Conservation (phyloP, 1,140 invertebrate species). For the Leptinotarsa defecta region DNA sequence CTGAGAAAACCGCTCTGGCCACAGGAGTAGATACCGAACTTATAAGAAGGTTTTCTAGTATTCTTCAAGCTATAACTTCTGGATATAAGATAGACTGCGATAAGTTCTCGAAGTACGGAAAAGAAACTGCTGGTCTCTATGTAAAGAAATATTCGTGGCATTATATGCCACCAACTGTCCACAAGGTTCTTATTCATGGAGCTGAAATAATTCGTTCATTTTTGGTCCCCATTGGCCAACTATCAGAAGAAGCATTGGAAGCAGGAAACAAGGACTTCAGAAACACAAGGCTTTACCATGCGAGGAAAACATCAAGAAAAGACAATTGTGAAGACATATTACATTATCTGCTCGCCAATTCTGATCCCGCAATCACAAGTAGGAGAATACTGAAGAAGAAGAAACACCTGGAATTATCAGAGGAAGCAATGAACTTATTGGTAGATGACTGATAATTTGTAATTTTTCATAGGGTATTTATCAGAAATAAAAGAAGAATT, state of each 20-base stretch:
- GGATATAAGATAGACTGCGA: constrained; percentile 39
- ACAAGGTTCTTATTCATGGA: constrained; percentile 54
- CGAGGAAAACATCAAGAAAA: constrained; percentile 36
- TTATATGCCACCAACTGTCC: constrained; percentile 50
- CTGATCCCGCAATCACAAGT: constrained; percentile 39
- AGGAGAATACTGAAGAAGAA: background rate
- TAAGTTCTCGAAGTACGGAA: background rate
- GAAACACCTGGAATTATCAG: no score
- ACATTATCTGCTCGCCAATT: constrained; percentile 41
- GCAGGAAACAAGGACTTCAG: constrained; percentile 50
- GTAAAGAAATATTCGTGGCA: constrained; percentile 49
- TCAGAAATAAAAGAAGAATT: no score
- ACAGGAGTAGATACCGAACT: constrained; percentile 51
- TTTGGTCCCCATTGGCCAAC: constrained; percentile 50
- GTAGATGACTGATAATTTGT: no score
- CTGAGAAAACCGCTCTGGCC: constrained; percentile 47
- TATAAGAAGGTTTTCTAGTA: constrained; percentile 48
- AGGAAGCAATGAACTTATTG: no score
- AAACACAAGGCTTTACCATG: constrained; percentile 39
- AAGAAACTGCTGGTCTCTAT: constrained; percentile 42
- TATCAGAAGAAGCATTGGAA: constrained; percentile 54
- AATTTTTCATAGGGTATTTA: no score
- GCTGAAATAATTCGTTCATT: constrained; percentile 41
- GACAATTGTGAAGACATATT: constrained; percentile 43
- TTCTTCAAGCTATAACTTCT: constrained; percentile 46